Conservation (phyloP, 2,113 vertebrate species). For the Elephantulus edwardii region DNA sequence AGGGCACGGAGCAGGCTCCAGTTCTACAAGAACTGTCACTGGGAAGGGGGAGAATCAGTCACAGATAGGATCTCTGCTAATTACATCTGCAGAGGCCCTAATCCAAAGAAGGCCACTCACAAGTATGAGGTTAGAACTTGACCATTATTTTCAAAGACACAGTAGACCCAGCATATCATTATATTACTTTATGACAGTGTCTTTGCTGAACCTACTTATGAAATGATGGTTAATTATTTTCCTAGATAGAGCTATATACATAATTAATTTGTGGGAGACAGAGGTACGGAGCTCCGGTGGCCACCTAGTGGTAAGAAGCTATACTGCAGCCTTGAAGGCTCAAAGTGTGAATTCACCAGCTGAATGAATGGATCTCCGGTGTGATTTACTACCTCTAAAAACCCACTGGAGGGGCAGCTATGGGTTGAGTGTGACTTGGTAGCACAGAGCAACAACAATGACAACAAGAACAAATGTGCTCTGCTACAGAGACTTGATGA, state of each 20-base stretch:
- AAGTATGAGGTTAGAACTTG: not conserved
- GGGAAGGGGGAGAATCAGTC: not conserved
- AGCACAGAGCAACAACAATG: too few relatives aligned
- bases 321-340: too few relatives aligned
- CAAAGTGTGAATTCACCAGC: too few relatives aligned
- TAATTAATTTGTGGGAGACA: too few relatives aligned
- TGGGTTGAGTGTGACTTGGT: too few relatives aligned
- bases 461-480: accelerated
- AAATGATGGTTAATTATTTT: not conserved
- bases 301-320: too few relatives aligned
- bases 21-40: not conserved
- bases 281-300: too few relatives aligned
- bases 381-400: too few relatives aligned
- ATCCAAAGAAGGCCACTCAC: not conserved
- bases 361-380: too few relatives aligned
- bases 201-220: not conserved
- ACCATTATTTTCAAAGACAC: not conserved
- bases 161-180: accelerated
- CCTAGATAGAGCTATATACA: not conserved
- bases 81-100: not conserved
- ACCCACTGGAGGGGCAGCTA: too few relatives aligned
- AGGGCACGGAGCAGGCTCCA: accelerated
- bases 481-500: not conserved
- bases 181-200: not conserved
- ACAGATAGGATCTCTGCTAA: not conserved